phyloP scores from a whole-genome alignment of 2,113 vertebrate species.

The Gallinago undulata region DNA sequence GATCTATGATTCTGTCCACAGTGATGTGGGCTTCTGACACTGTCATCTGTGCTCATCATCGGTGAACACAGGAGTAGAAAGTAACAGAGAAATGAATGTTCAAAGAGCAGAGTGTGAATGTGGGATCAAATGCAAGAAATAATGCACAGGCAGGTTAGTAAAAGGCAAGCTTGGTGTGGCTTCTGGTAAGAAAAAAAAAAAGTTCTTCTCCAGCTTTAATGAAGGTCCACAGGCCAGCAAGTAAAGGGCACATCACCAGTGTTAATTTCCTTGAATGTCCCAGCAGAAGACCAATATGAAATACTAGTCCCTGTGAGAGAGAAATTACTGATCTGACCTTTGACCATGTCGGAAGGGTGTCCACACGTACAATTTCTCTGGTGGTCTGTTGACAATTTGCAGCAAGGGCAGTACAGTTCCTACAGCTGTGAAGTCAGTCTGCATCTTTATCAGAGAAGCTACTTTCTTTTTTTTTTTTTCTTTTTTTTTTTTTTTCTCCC shows the following conservation, averaged over 20 bases:
- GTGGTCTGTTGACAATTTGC: background rate
- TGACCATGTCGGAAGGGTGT: background rate
- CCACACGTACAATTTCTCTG: background rate
- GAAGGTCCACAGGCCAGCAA: background rate
- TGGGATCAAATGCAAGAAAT: background rate
- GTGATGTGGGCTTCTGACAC: background rate
- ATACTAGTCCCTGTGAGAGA: background rate
- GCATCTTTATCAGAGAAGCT: background rate
- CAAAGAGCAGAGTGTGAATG: background rate
- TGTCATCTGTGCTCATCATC: fast-evolving
- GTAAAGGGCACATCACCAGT: background rate
- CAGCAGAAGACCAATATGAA: background rate
- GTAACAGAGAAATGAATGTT: background rate
- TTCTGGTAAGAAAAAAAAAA: background rate
- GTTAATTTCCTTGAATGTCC: background rate
- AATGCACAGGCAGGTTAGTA: background rate
- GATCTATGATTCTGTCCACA: background rate
- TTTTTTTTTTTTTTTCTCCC: background rate
- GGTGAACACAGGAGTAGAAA: background rate
- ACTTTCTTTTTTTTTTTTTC: background rate
- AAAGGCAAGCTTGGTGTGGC: background rate
- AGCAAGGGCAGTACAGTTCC: background rate
- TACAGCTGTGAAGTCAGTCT: background rate
- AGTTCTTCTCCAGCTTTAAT: background rate
- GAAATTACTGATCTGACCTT: background rate